phyloP scores from a whole-genome alignment of 1,140 invertebrate species.

The Goniozus legneri region DNA sequence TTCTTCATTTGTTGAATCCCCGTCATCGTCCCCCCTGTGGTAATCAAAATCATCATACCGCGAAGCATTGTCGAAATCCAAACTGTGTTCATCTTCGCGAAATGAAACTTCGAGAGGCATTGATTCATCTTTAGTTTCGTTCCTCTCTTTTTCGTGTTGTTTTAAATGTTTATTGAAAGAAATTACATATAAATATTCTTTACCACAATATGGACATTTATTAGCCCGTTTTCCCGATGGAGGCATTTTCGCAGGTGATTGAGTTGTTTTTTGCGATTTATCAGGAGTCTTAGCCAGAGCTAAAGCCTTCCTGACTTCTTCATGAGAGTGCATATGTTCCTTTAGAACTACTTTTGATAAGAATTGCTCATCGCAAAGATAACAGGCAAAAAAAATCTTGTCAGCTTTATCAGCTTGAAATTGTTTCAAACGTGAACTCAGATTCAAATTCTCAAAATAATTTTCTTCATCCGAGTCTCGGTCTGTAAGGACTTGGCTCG shows the following conservation, averaged over 20 bases:
- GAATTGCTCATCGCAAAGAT: conserved; percentile 48
- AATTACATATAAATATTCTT: conserved; percentile 51
- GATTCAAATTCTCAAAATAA: conserved; percentile 50
- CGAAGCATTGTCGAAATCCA: conserved; percentile 31
- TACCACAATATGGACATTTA: conserved; percentile 50
- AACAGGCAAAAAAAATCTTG: conserved; percentile 47
- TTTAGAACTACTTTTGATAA: conserved; percentile 46
- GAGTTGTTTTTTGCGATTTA: conserved; percentile 25
- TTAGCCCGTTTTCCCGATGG: conserved; percentile 47
- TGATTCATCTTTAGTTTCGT: conserved; percentile 22
- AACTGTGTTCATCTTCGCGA: conserved; percentile 33
- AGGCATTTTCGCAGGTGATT: conserved; percentile 21
- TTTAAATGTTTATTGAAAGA: conserved; percentile 51
- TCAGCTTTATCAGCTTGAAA: conserved; percentile 33
- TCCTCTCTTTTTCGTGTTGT: conserved; percentile 42
- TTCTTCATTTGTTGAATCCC: background rate
- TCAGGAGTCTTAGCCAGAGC: conserved; percentile 35
- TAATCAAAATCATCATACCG: conserved; percentile 16
- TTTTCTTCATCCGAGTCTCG: conserved; percentile 42
- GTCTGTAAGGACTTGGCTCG: conserved; percentile 8
- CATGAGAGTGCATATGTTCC: conserved; percentile 51
- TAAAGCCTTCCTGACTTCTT: conserved; percentile 42
- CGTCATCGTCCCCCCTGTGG: conserved; percentile 8
- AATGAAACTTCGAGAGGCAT: conserved; percentile 37
- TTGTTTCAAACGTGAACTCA: conserved; percentile 40